Base-by-base conservation (phyloP, 2,113 vertebrate genomes). In the Tragelaphus scriptus region DNA sequence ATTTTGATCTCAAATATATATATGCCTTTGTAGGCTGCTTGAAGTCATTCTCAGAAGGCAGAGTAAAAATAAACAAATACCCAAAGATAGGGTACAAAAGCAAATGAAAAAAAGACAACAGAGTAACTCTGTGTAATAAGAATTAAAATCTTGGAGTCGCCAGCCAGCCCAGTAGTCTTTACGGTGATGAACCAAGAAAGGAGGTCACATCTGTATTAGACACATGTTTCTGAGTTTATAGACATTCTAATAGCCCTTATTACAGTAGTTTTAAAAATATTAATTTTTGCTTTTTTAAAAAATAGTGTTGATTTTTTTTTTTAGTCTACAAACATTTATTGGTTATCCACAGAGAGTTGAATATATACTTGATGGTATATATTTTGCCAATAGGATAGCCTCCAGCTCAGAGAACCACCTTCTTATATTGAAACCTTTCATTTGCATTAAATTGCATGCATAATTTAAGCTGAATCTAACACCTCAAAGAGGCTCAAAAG, bases 401-500 rank as follows among this genome's bases (percentile, higher is more conserved):
- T 58, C 56, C 16, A 77, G 91, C 96, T 93, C 68, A 49, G 71
- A 95, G 71, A 97, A 71, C 47, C 51, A 90, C 95, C 93, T 95
- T 91, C 86, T 79, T 89, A 26, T 79, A 58, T 55, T 25, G 77
- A 94, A 97, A 85, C 80, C 58, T 95, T 92, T 93, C 86, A 81
- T 97, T 98, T 95, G 79, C 91, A 91, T 97, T 90, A 95, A 93
- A 89, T 90, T 94, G 59, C 77, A 75, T 96, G 82, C 85, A 96
- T 97, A 97, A 96, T 98, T 97, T 95, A 95, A 95, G 47, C 59
- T 80, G 85, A 59, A 75, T 96, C 12, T 75, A 88, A 65, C 68
- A 97, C 85, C 93, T 94, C 94, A 95, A 87, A 86, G 53, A 93
- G 68, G 85, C 94, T 89, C 47, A 81, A 44, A 96, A 79, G 5